Evolutionary conservation across 2,113 vertebrate species (phyloP), one percentile per base, ranked within the genome.

Genomic region (Ciconia stormi): DNA sequence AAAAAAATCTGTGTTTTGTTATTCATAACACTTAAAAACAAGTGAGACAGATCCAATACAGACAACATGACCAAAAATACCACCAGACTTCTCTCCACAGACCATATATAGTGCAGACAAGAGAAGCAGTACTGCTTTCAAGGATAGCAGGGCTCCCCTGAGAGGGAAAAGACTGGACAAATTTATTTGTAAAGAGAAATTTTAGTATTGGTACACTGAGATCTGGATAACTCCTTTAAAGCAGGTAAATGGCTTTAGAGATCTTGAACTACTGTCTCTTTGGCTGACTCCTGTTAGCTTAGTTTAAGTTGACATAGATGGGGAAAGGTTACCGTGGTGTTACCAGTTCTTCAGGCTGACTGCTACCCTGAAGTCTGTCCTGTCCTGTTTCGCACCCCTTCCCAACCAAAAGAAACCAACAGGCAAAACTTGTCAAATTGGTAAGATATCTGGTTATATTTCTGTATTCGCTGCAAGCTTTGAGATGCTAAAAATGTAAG

Each of bases 51-150:
- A 92, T 56, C n/a, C 44, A 56, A 58, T 56, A 55, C 17, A 71
- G 78, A 53, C 56, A 58, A 49, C 1, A 0, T 74, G 34, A 82
- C 82, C 85, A 81, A 78, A 95, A 93, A 94, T 87, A 94, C 55
- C 59, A 44, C 22, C 18, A 25, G 59, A 74, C 59, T 55, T 90
- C 32, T 74, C 56, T 81, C 44, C 17, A 10, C 53, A 72, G 56
- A 79, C 82, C 77, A 90, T 87, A 71, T 92, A 95, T 81, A 95
- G 86, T 40, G 27, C 52, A 56, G 56, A 11, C 63, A 84, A 65
- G 55, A 84, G 82, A 61, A 67, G 52, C 13, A 2, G 10, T 82
- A 30, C 84, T 65, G 36, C 66, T 88, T 53, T 93, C 65, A 88
- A 79, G 62, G 36, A 40, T 65, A 94, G 49, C 85, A 65, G 74